These are phyloP conservation scores for Chaetodon trifascialis DNA, from an alignment of 2,113 vertebrate genomes.

Conservation along the genomic window DNA sequence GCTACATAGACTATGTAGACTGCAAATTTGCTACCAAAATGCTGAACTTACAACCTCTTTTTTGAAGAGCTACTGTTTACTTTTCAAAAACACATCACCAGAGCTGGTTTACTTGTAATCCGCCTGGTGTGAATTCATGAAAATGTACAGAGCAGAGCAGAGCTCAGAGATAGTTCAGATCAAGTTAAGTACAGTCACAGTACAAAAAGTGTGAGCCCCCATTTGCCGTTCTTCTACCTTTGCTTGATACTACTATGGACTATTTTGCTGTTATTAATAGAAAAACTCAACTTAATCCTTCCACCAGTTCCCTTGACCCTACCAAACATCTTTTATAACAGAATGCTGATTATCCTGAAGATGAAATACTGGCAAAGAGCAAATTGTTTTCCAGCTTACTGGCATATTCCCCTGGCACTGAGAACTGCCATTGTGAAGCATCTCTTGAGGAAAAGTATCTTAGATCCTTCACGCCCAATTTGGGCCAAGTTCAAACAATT, in stretches of 20 bases:
- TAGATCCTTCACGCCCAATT: background rate
- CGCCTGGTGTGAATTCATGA: background rate
- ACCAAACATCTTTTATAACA: constrained; percentile 14
- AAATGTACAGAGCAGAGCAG: background rate
- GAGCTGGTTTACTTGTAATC: background rate
- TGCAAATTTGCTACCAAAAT: background rate
- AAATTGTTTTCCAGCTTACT: constrained; percentile 7
- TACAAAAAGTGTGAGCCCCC: background rate
- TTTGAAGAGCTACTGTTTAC: background rate
- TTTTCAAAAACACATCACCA: background rate
- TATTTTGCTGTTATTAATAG: background rate
- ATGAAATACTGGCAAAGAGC: background rate
- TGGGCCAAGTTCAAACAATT: background rate
- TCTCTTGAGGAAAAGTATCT: background rate
- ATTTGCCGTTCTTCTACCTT: background rate
- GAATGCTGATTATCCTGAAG: constrained; percentile 9
- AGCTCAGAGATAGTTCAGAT: background rate
- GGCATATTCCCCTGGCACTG: background rate
- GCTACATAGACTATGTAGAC: background rate
- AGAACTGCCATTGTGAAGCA: constrained; percentile 3
- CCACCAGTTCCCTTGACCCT: constrained; percentile 8
- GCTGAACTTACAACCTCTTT: background rate
- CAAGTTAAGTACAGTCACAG: background rate
- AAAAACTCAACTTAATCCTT: constrained; percentile 16
- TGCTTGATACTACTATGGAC: background rate